Evolutionary conservation across 2,888 invertebrate genomes (phyloP).

Genomic region (Ophonus ardosiacus): DNA sequence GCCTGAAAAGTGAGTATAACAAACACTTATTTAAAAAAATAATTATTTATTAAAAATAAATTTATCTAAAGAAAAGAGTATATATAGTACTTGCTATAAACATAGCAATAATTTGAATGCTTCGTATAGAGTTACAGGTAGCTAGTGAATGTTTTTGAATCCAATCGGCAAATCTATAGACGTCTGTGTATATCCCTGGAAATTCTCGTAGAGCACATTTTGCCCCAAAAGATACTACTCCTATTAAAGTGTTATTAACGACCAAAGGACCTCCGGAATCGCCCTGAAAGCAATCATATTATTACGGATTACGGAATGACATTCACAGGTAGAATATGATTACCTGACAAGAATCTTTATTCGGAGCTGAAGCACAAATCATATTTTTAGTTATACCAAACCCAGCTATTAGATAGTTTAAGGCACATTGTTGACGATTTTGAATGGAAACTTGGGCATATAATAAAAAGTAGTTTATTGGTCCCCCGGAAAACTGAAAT

Average conservation of each 20-base stretch:
- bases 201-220: not conserved
- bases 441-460: not conserved
- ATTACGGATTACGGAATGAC: not conserved
- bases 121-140: not conserved
- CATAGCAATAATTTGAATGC: conserved; percentile 28
- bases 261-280: conserved; percentile 16
- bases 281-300: conserved; percentile 13
- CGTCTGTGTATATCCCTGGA: conserved; percentile 2
- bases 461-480: not conserved
- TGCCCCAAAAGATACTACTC: conserved; percentile 6
- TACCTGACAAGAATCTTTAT: conserved; percentile 27
- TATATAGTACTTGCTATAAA: conserved; percentile 4
- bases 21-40: no score
- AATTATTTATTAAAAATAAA: not conserved
- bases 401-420: not conserved
- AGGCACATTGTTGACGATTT: not conserved
- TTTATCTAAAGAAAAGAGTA: not conserved
- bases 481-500: not conserved
- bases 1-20: no score
- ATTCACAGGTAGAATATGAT: not conserved
- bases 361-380: not conserved
- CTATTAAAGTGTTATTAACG: not conserved
- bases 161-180: not conserved
- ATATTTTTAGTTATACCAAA: not conserved
- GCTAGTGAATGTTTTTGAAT: not conserved